Base-by-base conservation (phyloP, 2,797 vertebrate genomes). In the Discoglossus pictus region DNA sequence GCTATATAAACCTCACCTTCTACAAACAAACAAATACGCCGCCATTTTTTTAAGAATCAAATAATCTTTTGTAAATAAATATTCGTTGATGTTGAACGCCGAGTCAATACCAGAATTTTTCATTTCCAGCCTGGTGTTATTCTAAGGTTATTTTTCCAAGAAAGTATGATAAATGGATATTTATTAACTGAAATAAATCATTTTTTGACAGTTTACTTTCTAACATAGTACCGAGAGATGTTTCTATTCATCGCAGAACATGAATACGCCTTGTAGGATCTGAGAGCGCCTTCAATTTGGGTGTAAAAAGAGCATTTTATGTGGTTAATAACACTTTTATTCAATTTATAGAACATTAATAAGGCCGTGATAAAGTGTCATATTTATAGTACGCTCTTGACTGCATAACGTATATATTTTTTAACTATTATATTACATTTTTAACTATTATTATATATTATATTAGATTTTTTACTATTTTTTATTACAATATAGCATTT, bases 101-200 rank as follows among this genome's bases (percentile, higher is more conserved):
- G 50, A 56, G 60, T 63, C 63, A 56, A 63, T 70, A 70, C 50
- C 62, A 70, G 31, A 70, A n/a, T 70, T 56, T 70, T 70, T 63
- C 44, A 56, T 70, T 70, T 70, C 60, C 51, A 51, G 43, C 60
- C 24, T 36, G 8, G 43, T 70, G 68, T 70, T 70, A 70, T 70
- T 70, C 43, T 47, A 62, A 63, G 68, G 68, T 70, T 70, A 70
- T 70, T 70, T 70, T 70, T 70, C 68, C 61, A 70, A 58, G 68
- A 70, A 70, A 63, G 68, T 63, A 62, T 70, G 68, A 70, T 70
- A 70, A 52, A 70, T 70, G 51, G 60, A 63, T 59, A 70, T 70
- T 70, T 70, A 70, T 63, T 70, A 70, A 70, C 60, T 52, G 56
- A 63, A 70, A 70, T 70, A 70, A 70, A 70, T 70, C 68, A 70